Evolutionary conservation across 92 coral and sea anemone genomes (phyloP).

Genomic region (Metridium senile): DNA sequence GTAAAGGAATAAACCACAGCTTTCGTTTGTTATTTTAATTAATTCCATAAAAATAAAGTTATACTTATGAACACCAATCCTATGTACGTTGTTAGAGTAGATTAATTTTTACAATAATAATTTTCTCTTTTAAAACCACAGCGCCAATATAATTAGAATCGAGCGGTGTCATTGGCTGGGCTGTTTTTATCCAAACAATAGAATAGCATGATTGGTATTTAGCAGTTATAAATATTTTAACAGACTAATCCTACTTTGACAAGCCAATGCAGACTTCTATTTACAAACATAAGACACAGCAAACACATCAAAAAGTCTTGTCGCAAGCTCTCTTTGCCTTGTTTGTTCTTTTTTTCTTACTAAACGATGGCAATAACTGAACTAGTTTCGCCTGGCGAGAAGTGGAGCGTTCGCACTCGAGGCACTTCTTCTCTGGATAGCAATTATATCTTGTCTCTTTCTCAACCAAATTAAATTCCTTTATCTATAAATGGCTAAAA

Average conservation of each 20-base stretch:
- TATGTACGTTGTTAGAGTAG: constrained; percentile 6
- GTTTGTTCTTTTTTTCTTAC: background rate
- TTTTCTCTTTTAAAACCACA: constrained; percentile 9
- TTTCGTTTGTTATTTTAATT: background rate
- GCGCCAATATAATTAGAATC: constrained; percentile 22
- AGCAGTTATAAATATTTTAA: constrained; percentile 12
- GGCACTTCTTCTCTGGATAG: background rate
- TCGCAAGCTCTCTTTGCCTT: background rate
- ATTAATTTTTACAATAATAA: constrained; percentile 20
- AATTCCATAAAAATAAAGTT: background rate
- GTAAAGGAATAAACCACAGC: background rate
- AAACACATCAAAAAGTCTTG: constrained; percentile 8
- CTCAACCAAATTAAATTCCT: constrained; percentile 1
- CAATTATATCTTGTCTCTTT: background rate
- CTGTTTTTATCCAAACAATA: constrained; percentile 12
- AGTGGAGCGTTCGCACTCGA: background rate
- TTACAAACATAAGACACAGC: constrained; percentile 11
- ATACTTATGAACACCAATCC: constrained; percentile 12
- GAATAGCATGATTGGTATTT: constrained; percentile 22
- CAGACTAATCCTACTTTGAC: constrained; percentile 35
- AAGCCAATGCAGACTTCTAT: background rate
- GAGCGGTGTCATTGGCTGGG: constrained; percentile 14
- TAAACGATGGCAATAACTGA: background rate
- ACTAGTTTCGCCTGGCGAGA: background rate
- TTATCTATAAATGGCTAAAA: constrained; percentile 5